A percentile compares a stretch with the other conserved stretches of the same genome.
phyloP scores from a whole-genome alignment of 2,113 vertebrate genomes.

The Galemys pyrenaicus region DNA sequence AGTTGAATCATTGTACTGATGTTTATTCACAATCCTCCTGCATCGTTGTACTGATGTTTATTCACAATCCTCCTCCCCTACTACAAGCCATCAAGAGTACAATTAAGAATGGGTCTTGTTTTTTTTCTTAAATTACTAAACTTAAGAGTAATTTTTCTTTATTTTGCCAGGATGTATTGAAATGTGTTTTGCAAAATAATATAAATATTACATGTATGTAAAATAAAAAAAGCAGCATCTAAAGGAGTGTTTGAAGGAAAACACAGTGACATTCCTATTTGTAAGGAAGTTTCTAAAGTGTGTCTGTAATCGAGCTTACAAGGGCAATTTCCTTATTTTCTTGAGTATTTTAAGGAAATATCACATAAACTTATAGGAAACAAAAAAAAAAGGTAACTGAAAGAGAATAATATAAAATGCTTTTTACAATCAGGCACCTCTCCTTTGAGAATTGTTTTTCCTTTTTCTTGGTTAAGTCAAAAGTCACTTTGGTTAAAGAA shows the following conservation, averaged over 20 bases:
- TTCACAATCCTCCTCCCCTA: neutral
- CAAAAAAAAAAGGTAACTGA: neutral
- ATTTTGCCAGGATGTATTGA: neutral
- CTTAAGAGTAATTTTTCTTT: neutral
- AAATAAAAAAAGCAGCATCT: neutral
- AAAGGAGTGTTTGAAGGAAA: neutral
- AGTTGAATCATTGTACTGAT: neutral
- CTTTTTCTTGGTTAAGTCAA: constrained; percentile 44
- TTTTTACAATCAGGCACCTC: constrained; percentile 42
- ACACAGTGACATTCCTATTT: neutral
- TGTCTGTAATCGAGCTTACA: constrained; percentile 15
- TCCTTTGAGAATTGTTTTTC: neutral
- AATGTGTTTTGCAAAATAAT: neutral
- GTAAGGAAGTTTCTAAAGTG: neutral
- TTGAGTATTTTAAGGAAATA: constrained; percentile 31
- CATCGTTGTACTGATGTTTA: neutral
- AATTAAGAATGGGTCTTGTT: neutral
- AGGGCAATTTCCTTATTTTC: constrained; percentile 21
- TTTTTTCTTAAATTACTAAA: neutral
- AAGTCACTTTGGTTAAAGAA: constrained; percentile 41
- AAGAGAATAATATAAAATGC: neutral
- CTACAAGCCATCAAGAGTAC: neutral
- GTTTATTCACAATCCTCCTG: neutral
- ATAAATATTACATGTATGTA: neutral
- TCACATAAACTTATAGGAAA: neutral